Base-by-base conservation (phyloP, 2,888 invertebrate genomes). In the Tetragnatha montana region DNA sequence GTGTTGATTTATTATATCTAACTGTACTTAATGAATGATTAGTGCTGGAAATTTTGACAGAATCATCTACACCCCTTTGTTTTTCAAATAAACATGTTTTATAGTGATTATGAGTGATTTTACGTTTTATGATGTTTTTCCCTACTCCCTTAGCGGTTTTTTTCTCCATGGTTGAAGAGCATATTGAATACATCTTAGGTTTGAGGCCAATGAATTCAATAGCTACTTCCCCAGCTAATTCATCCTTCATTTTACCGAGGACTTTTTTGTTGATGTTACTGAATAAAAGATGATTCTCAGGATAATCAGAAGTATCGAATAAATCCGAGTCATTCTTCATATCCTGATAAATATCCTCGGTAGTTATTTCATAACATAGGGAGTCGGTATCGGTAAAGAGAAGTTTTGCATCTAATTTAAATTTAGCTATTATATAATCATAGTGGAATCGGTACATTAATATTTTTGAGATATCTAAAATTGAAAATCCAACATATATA, bases 311-410 rank as follows among this genome's bases (percentile, higher is more conserved):
- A n/a, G n/a, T n/a, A n/a, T n/a, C n/a, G n/a, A n/a, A n/a, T n/a
- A n/a, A n/a, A n/a, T n/a, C n/a, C n/a, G n/a, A n/a, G n/a, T n/a
- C n/a, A n/a, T n/a, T n/a, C n/a, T n/a, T n/a, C n/a, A n/a, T n/a
- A n/a, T n/a, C n/a, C n/a, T n/a, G n/a, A n/a, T n/a, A 69, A 12
- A 69, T 10, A 70, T 81, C 81, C 19, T n/a, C 14, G 6, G 69
- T 81, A 7, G 8, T 19, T 12, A 70, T 70, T 17, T 69, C 69
- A 70, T 69, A 81, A 8, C 8, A 21, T 8, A 81, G 47, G 0
- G 70, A 81, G 70, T 69, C 81, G 8, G 70, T 81, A n/a, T 81
- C 81, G 3, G 35, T 81, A 14, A 81, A 81, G 4, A 81, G 70
- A 35, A 81, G 69, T 47, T 10, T 69, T 7, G 70, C 70, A n/a